Conservation (phyloP, 2,113 vertebrate genomes). For the Dromaius novaehollandiae region DNA sequence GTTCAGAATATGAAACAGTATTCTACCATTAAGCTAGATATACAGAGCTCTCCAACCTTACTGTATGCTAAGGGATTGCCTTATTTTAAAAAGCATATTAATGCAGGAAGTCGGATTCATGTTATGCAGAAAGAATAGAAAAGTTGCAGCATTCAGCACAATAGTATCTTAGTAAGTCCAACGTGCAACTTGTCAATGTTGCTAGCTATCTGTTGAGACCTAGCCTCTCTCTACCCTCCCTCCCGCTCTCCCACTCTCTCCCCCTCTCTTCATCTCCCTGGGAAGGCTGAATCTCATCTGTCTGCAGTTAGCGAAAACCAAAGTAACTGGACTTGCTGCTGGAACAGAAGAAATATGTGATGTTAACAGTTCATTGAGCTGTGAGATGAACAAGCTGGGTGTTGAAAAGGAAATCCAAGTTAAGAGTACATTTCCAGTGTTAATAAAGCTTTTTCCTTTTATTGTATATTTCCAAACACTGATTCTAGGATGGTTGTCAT, state of each 20-base stretch:
- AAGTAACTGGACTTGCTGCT: conserved; percentile 68
- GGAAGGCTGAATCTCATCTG: conserved; percentile 66
- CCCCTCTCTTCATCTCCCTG: background rate
- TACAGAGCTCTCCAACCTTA: background rate
- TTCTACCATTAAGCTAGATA: background rate
- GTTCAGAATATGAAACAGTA: background rate
- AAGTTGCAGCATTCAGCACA: background rate
- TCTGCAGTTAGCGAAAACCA: conserved; percentile 64
- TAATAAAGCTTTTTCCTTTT: conserved; percentile 76
- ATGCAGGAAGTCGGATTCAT: background rate
- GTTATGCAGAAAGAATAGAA: background rate
- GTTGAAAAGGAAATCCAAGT: conserved; percentile 73
- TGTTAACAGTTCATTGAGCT: conserved; percentile 82
- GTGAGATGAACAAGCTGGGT: conserved; percentile 82
- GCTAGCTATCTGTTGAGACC: background rate
- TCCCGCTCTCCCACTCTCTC: background rate
- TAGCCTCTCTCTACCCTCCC: background rate
- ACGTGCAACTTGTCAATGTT: accelerated
- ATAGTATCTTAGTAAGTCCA: background rate
- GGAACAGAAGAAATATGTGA: conserved; percentile 80
- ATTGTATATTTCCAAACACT: conserved; percentile 71
- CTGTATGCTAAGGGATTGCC: background rate
- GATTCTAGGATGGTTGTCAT: conserved; percentile 63
- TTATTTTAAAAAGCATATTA: background rate
- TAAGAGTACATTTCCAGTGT: conserved; percentile 73